phyloP scores from a whole-genome alignment of 2,797 vertebrate genomes.

The Eulemur rubriventer region DNA sequence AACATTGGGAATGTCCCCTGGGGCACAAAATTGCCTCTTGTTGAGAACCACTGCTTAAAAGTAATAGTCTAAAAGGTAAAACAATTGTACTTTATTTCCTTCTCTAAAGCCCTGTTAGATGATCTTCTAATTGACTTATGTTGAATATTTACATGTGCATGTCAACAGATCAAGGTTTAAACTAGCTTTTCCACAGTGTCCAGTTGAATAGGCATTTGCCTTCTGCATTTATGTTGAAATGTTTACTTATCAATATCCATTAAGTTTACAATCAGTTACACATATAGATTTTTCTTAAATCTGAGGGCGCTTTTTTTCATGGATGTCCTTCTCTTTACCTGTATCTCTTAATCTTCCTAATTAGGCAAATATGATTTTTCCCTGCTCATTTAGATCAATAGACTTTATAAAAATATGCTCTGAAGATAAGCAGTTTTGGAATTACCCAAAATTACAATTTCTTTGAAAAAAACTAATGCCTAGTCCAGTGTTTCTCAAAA shows the following conservation, averaged over 20 bases:
- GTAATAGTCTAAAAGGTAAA: not conserved
- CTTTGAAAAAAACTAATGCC: not conserved
- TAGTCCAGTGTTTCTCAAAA: not conserved
- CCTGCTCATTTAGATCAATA: not conserved
- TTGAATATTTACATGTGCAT: not conserved
- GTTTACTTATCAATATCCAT: not conserved
- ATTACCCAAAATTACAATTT: not conserved
- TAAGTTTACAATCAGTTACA: not conserved
- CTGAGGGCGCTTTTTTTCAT: not conserved
- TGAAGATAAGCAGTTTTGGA: not conserved
- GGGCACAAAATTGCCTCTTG: not conserved
- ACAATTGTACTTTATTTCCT: not conserved
- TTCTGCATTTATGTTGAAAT: not conserved
- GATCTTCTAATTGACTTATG: not conserved
- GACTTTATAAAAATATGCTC: not conserved
- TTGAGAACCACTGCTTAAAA: not conserved
- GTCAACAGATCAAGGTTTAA: not conserved
- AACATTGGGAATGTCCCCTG: not conserved
- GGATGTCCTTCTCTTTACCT: not conserved
- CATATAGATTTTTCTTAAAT: not conserved
- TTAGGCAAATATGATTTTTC: not conserved
- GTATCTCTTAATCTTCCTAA: not conserved
- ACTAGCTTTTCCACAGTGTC: not conserved
- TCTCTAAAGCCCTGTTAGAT: not conserved
- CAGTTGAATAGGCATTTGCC: not conserved